Evolutionary conservation across 2,797 vertebrate genomes (phyloP), one percentile per base, ranked within the genome.

Genomic region (Nannoperca australis): DNA sequence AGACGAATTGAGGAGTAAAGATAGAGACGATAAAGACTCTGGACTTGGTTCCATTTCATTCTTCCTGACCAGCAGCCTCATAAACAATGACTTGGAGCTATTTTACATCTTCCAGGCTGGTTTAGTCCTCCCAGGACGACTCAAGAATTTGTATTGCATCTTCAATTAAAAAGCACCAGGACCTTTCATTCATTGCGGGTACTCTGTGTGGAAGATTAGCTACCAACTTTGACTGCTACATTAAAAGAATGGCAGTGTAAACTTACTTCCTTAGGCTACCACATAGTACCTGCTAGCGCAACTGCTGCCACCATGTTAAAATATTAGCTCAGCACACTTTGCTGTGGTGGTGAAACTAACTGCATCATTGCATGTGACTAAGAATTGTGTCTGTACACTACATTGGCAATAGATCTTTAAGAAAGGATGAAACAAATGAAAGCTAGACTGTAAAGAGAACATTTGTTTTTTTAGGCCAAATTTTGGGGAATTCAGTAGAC

Each of bases 301-400:
- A 49, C 40, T 45, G 27, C 20, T 47, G 42, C 69, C 51, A 9
- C 7, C 5, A 40, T 32, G 14, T 40, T 20, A 13, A 34, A 60
- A 42, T 24, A 51, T 72, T 14, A 38, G 22, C 36, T 27, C 38
- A 15, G 9, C 22, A 40, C 5, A 36, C 24, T 38, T 60, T 42
- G 55, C 61, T 55, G 47, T 20, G 3, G 30, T 20, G 34, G 36
- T 2, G 11, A 13, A 40, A 54, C n/a, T 40, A 24, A 53, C 50
- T 78, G 40, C 45, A 4, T 36, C 30, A 51, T 12, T 15, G 9
- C 22, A 36, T 54, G 40, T 55, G 44, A 44, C 42, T 61, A 55
- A 27, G 42, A 50, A 15, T 32, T 71, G 66, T 34, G 51, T 38
- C 34, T 49, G 47, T 65, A 53, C 73, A 80, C 50, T 51, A 30